phyloP scores from a whole-genome alignment of 2,888 invertebrate species.

The Eristalinus aeneus region DNA sequence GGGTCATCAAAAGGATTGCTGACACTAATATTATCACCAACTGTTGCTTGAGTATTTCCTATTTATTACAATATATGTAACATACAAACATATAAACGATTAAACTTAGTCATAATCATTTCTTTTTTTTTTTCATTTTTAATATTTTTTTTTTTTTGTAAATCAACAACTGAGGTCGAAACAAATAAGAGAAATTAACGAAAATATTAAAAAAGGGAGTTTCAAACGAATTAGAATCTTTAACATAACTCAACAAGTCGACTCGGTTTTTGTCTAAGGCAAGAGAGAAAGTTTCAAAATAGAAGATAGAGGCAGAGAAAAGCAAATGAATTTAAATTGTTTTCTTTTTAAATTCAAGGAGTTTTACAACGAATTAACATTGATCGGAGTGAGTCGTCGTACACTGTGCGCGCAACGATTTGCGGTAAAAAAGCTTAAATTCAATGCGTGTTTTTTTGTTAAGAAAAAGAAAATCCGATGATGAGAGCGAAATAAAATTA shows the following conservation, averaged over 20 bases:
- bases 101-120: slow-evolving; percentile 49
- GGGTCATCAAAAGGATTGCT: slow-evolving; percentile 93
- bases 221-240: neutral
- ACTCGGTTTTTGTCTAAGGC: neutral
- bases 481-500: slow-evolving; percentile 15
- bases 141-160: neutral
- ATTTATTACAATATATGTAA: slow-evolving; percentile 69
- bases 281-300: slow-evolving; percentile 8
- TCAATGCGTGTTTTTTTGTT: slow-evolving; percentile 18
- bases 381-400: slow-evolving; percentile 18
- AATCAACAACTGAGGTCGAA: slow-evolving; percentile 14
- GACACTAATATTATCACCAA: slow-evolving; percentile 90
- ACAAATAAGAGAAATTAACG: slow-evolving; percentile 17
- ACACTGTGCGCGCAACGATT: neutral
- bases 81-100: slow-evolving; percentile 66
- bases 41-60: slow-evolving; percentile 78
- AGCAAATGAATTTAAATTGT: slow-evolving; percentile 7
- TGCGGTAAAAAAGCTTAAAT: slow-evolving; percentile 33
- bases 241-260: slow-evolving; percentile 15
- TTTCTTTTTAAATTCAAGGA: neutral
- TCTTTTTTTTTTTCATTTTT: slow-evolving; percentile 13
- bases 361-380: neutral
- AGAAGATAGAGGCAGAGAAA: slow-evolving; percentile 4
- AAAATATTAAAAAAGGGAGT: neutral
- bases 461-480: neutral